Evolutionary conservation across 2,797 vertebrate genomes (phyloP).

Genomic region (Bovichtus diacanthus): DNA sequence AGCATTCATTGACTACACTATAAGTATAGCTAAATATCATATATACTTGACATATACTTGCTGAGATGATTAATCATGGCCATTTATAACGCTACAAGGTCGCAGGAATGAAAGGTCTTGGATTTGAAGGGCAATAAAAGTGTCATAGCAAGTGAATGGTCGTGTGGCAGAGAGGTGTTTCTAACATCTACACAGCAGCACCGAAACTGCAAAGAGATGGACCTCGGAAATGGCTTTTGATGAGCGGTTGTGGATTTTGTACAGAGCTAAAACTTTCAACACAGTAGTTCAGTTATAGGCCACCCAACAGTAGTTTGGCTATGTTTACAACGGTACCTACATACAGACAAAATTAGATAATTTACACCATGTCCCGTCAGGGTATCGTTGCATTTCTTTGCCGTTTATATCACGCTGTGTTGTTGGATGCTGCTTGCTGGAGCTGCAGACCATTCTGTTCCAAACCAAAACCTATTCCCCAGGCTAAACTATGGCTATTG

Average conservation of each 20-base stretch:
- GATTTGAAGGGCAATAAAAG: slow-evolving; percentile 77
- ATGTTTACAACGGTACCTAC: slow-evolving; percentile 22
- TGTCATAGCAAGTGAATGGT: slow-evolving; percentile 55
- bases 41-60: slow-evolving; percentile 24
- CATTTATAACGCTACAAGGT: slow-evolving; percentile 71
- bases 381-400: slow-evolving; percentile 49
- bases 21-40: slow-evolving; percentile 22
- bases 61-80: slow-evolving; percentile 44
- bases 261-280: slow-evolving; percentile 80
- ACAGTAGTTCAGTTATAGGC: slow-evolving; percentile 68
- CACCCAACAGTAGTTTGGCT: slow-evolving; percentile 49
- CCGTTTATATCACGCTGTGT: slow-evolving; percentile 76
- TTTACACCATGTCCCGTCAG: background rate
- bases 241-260: slow-evolving; percentile 65
- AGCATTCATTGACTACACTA: background rate
- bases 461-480: slow-evolving; percentile 82
- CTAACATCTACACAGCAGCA: slow-evolving; percentile 29
- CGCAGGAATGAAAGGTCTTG: slow-evolving; percentile 54
- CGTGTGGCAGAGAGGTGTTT: slow-evolving; percentile 25
- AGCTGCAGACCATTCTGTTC: slow-evolving; percentile 85
- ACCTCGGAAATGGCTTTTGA: slow-evolving; percentile 60
- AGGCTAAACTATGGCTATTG: slow-evolving; percentile 73
- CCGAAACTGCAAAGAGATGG: slow-evolving; percentile 50
- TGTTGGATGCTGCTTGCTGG: slow-evolving; percentile 85
- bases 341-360: slow-evolving; percentile 11